Percentiles rank a stretch among this genome's conserved stretches.
phyloP scores from a whole-genome alignment of 2,888 invertebrate species.

The Acrobasis repandana region DNA sequence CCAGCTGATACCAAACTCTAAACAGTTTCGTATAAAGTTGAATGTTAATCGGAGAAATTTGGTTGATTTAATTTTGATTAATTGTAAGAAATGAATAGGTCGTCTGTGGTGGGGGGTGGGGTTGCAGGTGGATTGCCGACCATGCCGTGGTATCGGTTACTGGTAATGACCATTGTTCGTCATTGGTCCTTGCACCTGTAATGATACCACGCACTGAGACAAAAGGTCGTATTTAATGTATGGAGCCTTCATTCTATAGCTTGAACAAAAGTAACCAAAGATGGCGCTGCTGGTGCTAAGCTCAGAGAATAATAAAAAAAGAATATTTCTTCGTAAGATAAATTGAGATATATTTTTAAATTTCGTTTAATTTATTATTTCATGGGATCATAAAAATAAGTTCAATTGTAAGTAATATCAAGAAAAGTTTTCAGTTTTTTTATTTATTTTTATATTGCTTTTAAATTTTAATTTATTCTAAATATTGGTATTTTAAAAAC shows the following conservation, averaged over 20 bases:
- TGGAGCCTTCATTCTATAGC: constrained; percentile 2
- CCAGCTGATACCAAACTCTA: constrained; percentile 52
- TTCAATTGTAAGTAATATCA: too few relatives aligned
- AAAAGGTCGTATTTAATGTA: neutral
- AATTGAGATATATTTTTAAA: too few relatives aligned
- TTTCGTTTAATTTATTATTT: too few relatives aligned
- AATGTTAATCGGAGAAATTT: constrained; percentile 42
- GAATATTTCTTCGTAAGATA: neutral
- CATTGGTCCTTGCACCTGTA: constrained; percentile 19
- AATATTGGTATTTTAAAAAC: too few relatives aligned
- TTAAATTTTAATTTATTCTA: too few relatives aligned
- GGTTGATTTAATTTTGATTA: constrained; percentile 81
- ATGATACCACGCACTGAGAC: constrained; percentile 9
- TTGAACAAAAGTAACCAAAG: neutral
- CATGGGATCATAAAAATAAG: too few relatives aligned
- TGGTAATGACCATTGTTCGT: constrained; percentile 28
- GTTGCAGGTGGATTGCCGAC: constrained; percentile 33
- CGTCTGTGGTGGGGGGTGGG: constrained; percentile 40
- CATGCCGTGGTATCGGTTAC: constrained; percentile 22
- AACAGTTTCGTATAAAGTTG: constrained; percentile 40
- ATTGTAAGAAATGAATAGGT: constrained; percentile 80
- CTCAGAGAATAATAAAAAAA: neutral
- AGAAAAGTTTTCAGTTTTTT: too few relatives aligned
- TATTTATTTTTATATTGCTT: too few relatives aligned
- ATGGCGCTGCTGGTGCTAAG: constrained; percentile 5